Conservation (phyloP, 2,113 vertebrate genomes). For the Otus sunia region DNA sequence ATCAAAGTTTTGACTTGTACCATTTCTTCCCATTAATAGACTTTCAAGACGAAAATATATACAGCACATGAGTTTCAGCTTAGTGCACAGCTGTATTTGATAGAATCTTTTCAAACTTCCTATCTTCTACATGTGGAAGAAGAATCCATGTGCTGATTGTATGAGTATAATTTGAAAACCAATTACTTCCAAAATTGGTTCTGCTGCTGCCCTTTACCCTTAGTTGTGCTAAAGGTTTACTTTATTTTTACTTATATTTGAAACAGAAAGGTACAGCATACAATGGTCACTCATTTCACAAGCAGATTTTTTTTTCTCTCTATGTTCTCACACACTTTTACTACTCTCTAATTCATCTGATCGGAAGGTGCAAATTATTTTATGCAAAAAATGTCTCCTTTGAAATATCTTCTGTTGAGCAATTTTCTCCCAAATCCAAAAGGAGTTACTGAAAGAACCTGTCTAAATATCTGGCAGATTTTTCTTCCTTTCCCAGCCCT, state of each 20-base stretch:
- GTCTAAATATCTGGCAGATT: fast-evolving
- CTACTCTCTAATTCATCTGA: neutral
- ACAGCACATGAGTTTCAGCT: neutral
- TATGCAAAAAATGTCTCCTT: neutral
- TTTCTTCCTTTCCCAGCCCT: neutral
- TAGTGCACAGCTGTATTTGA: neutral
- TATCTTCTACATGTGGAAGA: neutral
- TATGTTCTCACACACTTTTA: neutral
- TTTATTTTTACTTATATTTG: neutral
- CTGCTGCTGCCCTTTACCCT: slow-evolving; percentile 1
- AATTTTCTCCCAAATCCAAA: neutral
- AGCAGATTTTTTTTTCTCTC: neutral
- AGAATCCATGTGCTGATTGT: neutral
- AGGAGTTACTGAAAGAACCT: neutral
- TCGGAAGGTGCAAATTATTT: neutral
- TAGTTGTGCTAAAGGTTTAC: neutral
- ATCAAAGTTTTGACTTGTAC: neutral
- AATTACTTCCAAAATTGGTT: slow-evolving; percentile 13
- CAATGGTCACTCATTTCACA: neutral
- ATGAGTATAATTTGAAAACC: neutral
- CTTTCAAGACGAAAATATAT: neutral
- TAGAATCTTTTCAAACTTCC: neutral
- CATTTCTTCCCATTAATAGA: neutral
- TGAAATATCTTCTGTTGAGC: neutral
- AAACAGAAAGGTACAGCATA: neutral